A percentile compares a stretch with the other conserved stretches of the same genome.
Evolutionary conservation across 2,797 vertebrate genomes (phyloP).

Genomic region (Sebastiscus tertius): DNA sequence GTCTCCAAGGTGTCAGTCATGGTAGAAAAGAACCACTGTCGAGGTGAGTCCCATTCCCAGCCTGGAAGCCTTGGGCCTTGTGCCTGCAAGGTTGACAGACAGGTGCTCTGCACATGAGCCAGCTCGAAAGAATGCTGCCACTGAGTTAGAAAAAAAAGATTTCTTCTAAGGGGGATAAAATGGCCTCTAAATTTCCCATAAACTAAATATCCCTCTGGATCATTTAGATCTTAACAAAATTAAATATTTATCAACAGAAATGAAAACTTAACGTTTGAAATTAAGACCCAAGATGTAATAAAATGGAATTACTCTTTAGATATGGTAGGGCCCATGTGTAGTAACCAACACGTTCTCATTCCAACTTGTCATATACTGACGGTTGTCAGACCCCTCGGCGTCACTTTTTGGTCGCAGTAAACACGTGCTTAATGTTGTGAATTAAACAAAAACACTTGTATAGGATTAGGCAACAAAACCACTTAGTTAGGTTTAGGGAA

Average conservation of each 20-base stretch:
- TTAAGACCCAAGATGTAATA: background rate
- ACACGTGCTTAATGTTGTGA: no score
- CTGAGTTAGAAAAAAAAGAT: background rate
- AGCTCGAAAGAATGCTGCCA: background rate
- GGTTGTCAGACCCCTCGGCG: rapidly evolving
- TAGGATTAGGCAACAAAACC: no score
- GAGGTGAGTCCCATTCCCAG: constrained; percentile 15
- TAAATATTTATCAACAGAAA: background rate
- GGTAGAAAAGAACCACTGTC: constrained; percentile 17
- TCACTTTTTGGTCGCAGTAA: no score
- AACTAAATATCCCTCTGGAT: background rate
- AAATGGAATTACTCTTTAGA: background rate
- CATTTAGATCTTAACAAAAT: background rate
- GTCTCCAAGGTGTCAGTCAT: constrained; percentile 50
- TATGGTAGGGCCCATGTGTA: background rate
- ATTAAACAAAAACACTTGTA: no score
- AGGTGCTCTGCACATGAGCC: constrained; percentile 20
- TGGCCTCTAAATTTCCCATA: background rate
- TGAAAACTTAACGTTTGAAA: background rate
- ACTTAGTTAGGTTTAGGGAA: no score
- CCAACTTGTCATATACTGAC: no score
- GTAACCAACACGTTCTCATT: background rate
- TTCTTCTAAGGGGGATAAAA: background rate
- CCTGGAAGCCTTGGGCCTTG: constrained; percentile 32
- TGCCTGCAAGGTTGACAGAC: constrained; percentile 29